Evolutionary conservation across 2,113 vertebrate genomes (phyloP).

Genomic region (Pitta sordida): DNA sequence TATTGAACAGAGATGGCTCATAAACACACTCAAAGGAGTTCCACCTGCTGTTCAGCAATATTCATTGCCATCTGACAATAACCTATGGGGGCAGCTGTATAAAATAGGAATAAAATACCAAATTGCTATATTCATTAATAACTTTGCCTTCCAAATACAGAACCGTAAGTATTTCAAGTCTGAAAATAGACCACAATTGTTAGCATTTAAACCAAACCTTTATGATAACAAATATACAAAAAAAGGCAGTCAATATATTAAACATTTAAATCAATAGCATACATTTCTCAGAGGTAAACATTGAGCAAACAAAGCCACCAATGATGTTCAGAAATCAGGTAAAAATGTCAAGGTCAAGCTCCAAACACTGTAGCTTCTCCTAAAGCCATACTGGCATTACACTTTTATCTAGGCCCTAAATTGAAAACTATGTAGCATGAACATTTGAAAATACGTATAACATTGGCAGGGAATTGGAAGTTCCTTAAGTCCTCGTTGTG

Average conservation of each 20-base stretch:
- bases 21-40: conserved; percentile 45
- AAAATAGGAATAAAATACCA: conserved; percentile 67
- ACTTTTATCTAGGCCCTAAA: conserved; percentile 28
- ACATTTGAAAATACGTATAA: neutral
- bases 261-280: conserved; percentile 65
- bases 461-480: neutral
- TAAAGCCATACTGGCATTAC: conserved; percentile 25
- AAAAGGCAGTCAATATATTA: conserved; percentile 68
- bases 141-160: conserved; percentile 58
- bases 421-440: conserved; percentile 21
- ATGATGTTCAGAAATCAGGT: conserved; percentile 25
- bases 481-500: neutral
- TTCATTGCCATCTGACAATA: conserved; percentile 56
- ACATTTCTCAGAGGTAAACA: conserved; percentile 59
- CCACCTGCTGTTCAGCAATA: conserved; percentile 64
- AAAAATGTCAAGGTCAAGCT: conserved; percentile 43
- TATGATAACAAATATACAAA: conserved; percentile 68
- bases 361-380: conserved; percentile 52
- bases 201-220: conserved; percentile 58
- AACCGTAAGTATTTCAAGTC: conserved; percentile 52
- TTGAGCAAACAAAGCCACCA: conserved; percentile 50
- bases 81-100: conserved; percentile 49
- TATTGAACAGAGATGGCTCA: conserved; percentile 68
- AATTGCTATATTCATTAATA: conserved; percentile 56
- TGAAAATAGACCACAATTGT: conserved; percentile 65